phyloP scores from a whole-genome alignment of 2,888 invertebrate genomes.

The Spisula solida region DNA sequence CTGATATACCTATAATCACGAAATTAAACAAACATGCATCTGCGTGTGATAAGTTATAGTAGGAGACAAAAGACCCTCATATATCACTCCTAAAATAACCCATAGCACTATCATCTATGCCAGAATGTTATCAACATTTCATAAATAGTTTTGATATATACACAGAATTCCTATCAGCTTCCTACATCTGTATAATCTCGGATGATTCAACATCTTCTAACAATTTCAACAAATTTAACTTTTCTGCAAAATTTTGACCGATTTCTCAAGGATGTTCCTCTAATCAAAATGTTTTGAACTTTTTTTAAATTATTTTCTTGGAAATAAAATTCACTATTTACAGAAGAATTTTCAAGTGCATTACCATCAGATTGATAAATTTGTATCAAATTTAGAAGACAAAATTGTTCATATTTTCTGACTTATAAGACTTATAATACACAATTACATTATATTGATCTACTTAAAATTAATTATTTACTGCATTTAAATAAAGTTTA shows the following conservation, averaged over 20 bases:
- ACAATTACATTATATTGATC: too few relatives aligned
- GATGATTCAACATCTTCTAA: neutral
- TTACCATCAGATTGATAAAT: neutral
- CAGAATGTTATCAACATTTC: neutral
- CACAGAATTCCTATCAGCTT: neutral
- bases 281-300: neutral
- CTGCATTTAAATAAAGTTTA: neutral
- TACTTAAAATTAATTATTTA: neutral
- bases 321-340: neutral
- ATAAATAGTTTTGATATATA: slow-evolving; percentile 16
- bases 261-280: neutral
- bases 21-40: neutral
- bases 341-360: neutral
- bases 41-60: neutral
- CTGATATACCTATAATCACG: neutral
- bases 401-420: neutral
- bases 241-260: neutral
- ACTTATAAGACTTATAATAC: too few relatives aligned
- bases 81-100: neutral
- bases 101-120: neutral
- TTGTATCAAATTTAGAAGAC: neutral
- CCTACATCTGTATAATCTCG: neutral
- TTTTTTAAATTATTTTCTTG: neutral
- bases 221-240: neutral
- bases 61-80: slow-evolving; percentile 5